Evolutionary conservation across 2,888 invertebrate species (phyloP).

Genomic region (Volucella zonaria): DNA sequence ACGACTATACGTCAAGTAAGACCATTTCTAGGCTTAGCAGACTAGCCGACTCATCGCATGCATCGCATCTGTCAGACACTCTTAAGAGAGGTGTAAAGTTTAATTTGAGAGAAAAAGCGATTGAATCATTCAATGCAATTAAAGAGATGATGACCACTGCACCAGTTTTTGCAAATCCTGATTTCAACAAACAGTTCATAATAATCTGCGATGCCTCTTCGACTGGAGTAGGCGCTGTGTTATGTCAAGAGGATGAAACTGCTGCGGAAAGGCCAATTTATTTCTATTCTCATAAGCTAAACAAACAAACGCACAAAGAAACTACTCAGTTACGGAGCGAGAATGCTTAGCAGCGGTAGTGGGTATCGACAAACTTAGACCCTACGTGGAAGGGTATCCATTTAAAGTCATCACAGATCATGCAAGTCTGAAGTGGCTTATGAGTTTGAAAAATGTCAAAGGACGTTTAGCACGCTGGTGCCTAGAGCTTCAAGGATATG

Average conservation of each 20-base stretch:
- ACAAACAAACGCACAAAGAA: conserved; percentile 46
- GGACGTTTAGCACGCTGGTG: conserved; percentile 76
- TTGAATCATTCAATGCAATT: conserved; percentile 7
- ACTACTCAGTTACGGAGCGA: neutral
- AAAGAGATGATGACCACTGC: conserved; percentile 16
- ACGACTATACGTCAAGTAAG: too few species aligned
- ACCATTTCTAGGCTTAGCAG: too few species aligned
- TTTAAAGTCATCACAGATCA: conserved; percentile 75
- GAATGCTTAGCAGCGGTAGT: too few species aligned
- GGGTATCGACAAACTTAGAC: too few species aligned
- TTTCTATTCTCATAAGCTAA: conserved; percentile 32
- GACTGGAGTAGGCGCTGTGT: conserved; percentile 22
- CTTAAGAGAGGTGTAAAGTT: neutral
- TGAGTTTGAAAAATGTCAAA: conserved; percentile 74
- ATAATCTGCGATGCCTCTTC: conserved; percentile 34
- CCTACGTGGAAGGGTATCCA: conserved; percentile 50
- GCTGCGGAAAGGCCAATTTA: conserved; percentile 27
- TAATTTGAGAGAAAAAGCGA: neutral
- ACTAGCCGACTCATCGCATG: neutral
- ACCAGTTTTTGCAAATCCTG: conserved; percentile 17
- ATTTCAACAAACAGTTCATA: conserved; percentile 24
- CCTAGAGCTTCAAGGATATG: conserved; percentile 67
- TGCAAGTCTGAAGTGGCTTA: conserved; percentile 74
- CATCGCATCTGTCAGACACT: neutral
- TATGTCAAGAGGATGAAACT: conserved; percentile 37